Evolutionary conservation across 92 coral and sea anemone genomes (phyloP), one percentile per base, ranked within the genome.

Genomic region (Parazoanthus darwini): DNA sequence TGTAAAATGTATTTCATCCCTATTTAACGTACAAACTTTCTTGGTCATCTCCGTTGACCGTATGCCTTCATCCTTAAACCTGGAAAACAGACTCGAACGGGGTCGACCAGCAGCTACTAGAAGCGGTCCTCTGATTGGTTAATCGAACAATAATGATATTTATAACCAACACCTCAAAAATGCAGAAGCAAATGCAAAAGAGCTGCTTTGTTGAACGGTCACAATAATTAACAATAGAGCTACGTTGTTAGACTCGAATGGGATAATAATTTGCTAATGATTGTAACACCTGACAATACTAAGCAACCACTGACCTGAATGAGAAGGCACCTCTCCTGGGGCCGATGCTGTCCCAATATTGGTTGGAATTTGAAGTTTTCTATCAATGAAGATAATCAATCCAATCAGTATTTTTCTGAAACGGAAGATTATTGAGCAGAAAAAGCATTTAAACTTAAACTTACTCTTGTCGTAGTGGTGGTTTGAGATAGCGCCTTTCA

Each of bases 381-480:
- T 94, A 84, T 3, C 65, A 78, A 81, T 33, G 26, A 78, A 81
- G 70, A 77, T 11, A 37, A 18, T 2, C 29, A 37, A 18, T 2
- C 29, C 29, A 48, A 70, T 16, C 35, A 14, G 79, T 1, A 13
- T 85, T 85, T 43, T 16, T 51, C 3, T 50, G 6, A 81, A 16
- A 81, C 15, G 38, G 43, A 67, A 15, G 25, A 26, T 86, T 16
- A 4, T 26, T 63, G 3, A 65, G 38, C 29, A 68, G 2, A 59
- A 46, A 10, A 66, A 50, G 39, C 16, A 18, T 8, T 46, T 35
- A 35, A 59, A 18, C 20, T 43, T 5, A 10, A 39, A 94, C 99
- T 92, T 86, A 97, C 99, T 97, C 99, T 65, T 95, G 95, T 86
- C 99, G 90, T 75, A 97, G 81, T 3, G 99, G 99, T 46, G 94